A percentile compares a stretch with the other conserved stretches of the same genome.
phyloP scores from a whole-genome alignment of 2,888 invertebrate species.

The Griposia aprilina region DNA sequence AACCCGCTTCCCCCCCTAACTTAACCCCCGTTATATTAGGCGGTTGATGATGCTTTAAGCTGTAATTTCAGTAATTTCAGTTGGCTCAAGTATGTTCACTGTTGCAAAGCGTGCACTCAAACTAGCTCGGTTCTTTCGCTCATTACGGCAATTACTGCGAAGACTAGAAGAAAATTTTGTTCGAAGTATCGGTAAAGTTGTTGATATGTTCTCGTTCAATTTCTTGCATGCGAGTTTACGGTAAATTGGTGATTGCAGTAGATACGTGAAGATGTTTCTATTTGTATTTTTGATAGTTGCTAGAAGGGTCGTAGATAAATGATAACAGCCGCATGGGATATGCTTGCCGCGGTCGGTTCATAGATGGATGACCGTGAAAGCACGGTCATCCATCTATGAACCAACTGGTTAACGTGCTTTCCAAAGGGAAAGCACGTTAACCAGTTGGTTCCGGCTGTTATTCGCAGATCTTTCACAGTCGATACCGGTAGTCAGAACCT shows the following conservation, averaged over 20 bases:
- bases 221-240: slow-evolving; percentile 28
- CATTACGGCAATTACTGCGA: slow-evolving; percentile 54
- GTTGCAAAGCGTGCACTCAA: slow-evolving; percentile 66
- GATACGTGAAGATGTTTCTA: neutral
- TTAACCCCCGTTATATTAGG: slow-evolving; percentile 48
- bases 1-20: slow-evolving; percentile 33
- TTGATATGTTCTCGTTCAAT: slow-evolving; percentile 38
- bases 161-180: slow-evolving; percentile 43
- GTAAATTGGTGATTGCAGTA: neutral
- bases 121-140: slow-evolving; percentile 69
- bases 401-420: no score
- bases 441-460: neutral
- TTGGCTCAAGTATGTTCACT: slow-evolving; percentile 69
- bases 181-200: slow-evolving; percentile 28
- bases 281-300: neutral
- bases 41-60: slow-evolving; percentile 78
- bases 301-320: no score
- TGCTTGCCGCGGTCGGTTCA: no score
- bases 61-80: slow-evolving; percentile 81
- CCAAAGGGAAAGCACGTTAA: neutral
- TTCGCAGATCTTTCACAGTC: neutral
- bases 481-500: neutral
- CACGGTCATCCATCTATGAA: no score
- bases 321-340: no score
- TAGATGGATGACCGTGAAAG: neutral